Evolutionary conservation across 2,113 vertebrate genomes (phyloP).

Genomic region (Eidolon helvum): DNA sequence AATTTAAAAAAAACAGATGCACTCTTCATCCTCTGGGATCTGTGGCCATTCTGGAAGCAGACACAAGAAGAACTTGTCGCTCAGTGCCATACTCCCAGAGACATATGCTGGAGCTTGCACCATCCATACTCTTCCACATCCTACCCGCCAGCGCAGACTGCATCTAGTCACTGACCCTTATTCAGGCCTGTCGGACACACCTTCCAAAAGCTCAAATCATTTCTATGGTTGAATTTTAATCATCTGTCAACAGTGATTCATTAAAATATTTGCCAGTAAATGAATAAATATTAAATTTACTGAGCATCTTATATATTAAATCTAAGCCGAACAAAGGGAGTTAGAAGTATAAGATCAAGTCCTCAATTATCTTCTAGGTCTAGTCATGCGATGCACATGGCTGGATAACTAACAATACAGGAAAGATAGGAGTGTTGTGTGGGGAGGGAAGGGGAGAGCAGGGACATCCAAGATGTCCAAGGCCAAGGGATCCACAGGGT

Average conservation of each 20-base stretch:
- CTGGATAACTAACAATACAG: background rate
- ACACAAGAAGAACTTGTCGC: background rate
- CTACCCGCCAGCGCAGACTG: background rate
- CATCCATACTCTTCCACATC: background rate
- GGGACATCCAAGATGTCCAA: background rate
- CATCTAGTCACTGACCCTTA: background rate
- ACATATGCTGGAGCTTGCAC: background rate
- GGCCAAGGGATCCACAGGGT: background rate
- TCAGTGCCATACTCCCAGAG: background rate
- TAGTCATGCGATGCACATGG: background rate
- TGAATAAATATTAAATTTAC: background rate
- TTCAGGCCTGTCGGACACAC: background rate
- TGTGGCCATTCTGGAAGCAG: background rate
- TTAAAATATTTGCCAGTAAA: background rate
- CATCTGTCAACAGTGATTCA: background rate
- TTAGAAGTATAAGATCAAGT: background rate
- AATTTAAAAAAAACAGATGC: slow-evolving; percentile 27
- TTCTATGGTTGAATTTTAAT: background rate
- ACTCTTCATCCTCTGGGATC: background rate
- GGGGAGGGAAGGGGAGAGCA: too few species aligned
- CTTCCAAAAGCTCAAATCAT: background rate
- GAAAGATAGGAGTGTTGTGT: background rate
- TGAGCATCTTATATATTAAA: background rate
- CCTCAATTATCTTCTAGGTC: background rate
- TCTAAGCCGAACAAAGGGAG: background rate